Conservation (phyloP, 2,797 vertebrate species). For the Bucorvus abyssinicus region DNA sequence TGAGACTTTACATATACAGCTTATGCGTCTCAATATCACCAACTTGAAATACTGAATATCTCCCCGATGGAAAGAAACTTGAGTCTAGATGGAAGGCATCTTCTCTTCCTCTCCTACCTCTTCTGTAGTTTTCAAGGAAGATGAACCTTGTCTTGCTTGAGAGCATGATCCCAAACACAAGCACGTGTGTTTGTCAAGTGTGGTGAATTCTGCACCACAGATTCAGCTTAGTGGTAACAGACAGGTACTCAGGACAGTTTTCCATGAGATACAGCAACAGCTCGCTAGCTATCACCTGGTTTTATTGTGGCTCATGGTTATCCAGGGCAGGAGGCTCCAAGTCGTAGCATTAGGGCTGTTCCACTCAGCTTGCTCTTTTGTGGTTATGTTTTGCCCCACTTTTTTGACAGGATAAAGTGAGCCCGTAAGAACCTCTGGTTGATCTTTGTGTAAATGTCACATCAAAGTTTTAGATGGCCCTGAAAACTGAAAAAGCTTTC, state of each 20-base stretch:
- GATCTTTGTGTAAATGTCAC: not conserved
- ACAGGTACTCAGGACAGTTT: not conserved
- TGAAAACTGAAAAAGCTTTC: not conserved
- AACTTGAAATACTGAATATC: not conserved
- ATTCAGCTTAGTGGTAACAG: not conserved
- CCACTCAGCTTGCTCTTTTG: not conserved
- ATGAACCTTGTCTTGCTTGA: not conserved
- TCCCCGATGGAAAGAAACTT: not conserved
- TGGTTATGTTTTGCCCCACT: not conserved
- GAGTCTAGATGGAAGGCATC: not conserved
- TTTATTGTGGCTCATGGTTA: not conserved
- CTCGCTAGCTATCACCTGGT: not conserved
- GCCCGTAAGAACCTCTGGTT: not conserved
- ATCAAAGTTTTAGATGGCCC: not conserved
- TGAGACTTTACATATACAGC: not conserved
- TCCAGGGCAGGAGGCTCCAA: not conserved
- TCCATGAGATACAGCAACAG: not conserved
- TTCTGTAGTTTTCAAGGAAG: not conserved
- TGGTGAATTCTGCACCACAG: not conserved
- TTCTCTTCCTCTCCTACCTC: not conserved
- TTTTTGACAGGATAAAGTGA: not conserved
- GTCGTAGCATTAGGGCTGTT: not conserved
- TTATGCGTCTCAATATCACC: not conserved
- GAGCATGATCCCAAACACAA: not conserved
- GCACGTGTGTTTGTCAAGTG: not conserved